Evolutionary conservation across 2,113 vertebrate genomes (phyloP), one percentile per base, ranked within the genome.

Genomic region (Pomatorhinus ruficollis): DNA sequence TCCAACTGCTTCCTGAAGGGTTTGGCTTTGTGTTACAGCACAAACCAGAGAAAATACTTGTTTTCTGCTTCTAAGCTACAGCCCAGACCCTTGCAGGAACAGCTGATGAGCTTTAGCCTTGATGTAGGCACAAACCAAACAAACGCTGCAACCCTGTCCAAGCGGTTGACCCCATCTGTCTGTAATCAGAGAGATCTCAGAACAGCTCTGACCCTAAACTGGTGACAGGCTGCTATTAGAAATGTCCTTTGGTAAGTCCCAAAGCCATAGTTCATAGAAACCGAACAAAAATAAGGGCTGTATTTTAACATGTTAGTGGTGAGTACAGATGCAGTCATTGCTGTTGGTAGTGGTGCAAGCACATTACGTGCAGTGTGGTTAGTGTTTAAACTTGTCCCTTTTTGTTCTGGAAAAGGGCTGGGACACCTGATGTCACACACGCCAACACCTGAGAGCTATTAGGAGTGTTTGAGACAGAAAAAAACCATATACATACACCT

Each of bases 291-390:
- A 13, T 30, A 70, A 37, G 52, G 10, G 30, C 61, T 42, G 4
- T 71, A 27, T 82, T 87, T 89, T 45, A 35, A 37, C 30, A 31
- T 5, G 33, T 50, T 78, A 11, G 5, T 14, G n/a, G 2, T 6
- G 61, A 24, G n/a, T 9, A 18, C 15, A 39, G 71, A 31, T 8
- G n/a, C 40, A 22, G 52, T 42, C 2, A 4, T 37, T 2, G 3
- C 35, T 76, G 22, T 33, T 2, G 1, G 53, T 64, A 31, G 47
- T 0, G 11, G 23, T 50, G 64, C 23, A 22, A 35, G 5, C 3
- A 44, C 1, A 0, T 53, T 23, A 37, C 4, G 2, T 4, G 2
- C 7, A 31, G 33, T 1, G 1, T 12, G 19, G 20, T 44, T 68
- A 11, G 10, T 11, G 15, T 37, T 81, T 35, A 54, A 91, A 40